Evolutionary conservation across 30 jellyfish, hydroid and myxozoan genomes (phyloP).

Genomic region (Clytia hemisphaerica): DNA sequence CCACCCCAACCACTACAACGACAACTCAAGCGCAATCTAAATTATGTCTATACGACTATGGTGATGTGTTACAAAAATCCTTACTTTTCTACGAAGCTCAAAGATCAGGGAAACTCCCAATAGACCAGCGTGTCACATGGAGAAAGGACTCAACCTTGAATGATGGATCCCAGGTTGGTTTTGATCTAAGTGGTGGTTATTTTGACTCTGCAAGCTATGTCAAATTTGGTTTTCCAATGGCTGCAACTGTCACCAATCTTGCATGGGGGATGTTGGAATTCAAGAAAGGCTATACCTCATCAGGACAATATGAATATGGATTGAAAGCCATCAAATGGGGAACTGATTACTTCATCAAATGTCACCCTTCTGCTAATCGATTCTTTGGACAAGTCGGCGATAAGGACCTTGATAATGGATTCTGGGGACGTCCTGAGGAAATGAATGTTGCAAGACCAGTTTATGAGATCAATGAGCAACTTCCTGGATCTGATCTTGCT

Average conservation of each 20-base stretch:
- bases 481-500: slow-evolving; percentile 68
- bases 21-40: slow-evolving; percentile 19
- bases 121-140: slow-evolving; percentile 47
- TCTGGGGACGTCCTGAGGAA: slow-evolving; percentile 78
- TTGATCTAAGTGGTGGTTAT: slow-evolving; percentile 63
- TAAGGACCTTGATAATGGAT: slow-evolving; percentile 47
- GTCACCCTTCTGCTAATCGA: slow-evolving; percentile 49
- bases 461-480: slow-evolving; percentile 10
- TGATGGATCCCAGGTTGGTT: slow-evolving; percentile 41
- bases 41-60: slow-evolving; percentile 27
- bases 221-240: slow-evolving; percentile 69
- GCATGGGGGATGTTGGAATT: slow-evolving; percentile 75
- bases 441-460: slow-evolving; percentile 36
- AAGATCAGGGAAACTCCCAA: slow-evolving; percentile 70
- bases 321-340: slow-evolving; percentile 71
- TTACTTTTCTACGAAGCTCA: slow-evolving; percentile 72
- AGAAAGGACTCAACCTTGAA: slow-evolving; percentile 42
- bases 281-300: slow-evolving; percentile 40
- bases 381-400: slow-evolving; percentile 71
- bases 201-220: slow-evolving; percentile 78
- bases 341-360: slow-evolving; percentile 64
- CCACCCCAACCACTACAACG: neutral
- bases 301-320: slow-evolving; percentile 50
- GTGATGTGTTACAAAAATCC: slow-evolving; percentile 39
- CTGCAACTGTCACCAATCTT: slow-evolving; percentile 46